Evolutionary conservation across 2,888 invertebrate species (phyloP), one percentile per base, ranked within the genome.

Genomic region (Pemphredon lugubris): DNA sequence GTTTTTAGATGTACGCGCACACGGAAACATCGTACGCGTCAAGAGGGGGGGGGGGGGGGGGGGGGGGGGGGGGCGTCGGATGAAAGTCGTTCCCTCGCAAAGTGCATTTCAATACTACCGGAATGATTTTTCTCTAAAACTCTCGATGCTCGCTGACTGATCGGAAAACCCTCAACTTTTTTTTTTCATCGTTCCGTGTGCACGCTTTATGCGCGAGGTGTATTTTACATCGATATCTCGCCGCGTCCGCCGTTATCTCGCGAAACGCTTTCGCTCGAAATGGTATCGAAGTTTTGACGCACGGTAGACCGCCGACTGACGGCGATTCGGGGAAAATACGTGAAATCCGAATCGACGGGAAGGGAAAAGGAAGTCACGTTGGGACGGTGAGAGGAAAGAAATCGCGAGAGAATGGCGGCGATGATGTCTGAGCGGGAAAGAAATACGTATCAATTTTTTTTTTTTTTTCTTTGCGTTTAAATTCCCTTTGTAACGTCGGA

Each of bases 331-430:
- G n/a, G 34, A 20, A 50, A 20, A 50, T 50, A 18, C 9, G 18
- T n/a, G 32, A 30, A 34, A 34, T 34, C 20, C 16, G 23, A 7
- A n/a, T 20, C 34, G 50, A 50, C 34, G 34, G 50, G 20, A 50
- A 37, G 18, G 18, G 57, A 47, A 57, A 57, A 37, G 45, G 57
- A 57, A 32, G n/a, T n/a, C n/a, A n/a, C n/a, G n/a, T n/a, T 55
- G 44, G 55, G 44, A 55, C 44, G 37, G 23, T 44, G 44, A 18
- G 55, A 11, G 16, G 32, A 32, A 23, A 44, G 42, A 18, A 44
- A 47, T 11, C 44, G 7, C 13, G 1, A 14, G 21, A 37, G 18
- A 30, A 30, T 6, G 13, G 13, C 5, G n/a, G 18, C 14, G n/a
- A 1, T 51, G 65, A 55, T 60, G n/a, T n/a, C n/a, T n/a, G n/a